Evolutionary conservation across 2,888 invertebrate genomes (phyloP), one percentile per base, ranked within the genome.

Genomic region (Entomobrya multifasciata): DNA sequence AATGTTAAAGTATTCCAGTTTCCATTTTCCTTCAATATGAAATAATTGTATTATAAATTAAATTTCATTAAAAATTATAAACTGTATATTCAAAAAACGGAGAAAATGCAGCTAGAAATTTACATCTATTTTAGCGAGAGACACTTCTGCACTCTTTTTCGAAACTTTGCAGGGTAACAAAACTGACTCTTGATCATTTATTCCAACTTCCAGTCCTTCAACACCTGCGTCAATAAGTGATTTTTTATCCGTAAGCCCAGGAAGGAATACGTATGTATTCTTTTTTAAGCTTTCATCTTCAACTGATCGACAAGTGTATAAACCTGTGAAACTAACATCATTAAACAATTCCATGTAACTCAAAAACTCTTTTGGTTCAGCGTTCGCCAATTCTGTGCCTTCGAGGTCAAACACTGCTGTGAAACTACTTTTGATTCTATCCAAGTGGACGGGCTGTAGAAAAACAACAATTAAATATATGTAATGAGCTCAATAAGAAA

Each of bases 131-230:
- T 27, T 74, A 1, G n/a, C 27, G 4, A 84, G 27, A 0, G 67
- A 36, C n/a, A 67, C 67, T 0, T n/a, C 27, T 17, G 49, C 70
- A 60, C 55, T 30, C 13, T 55, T 67, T 11, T 27, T 77, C 1
- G 84, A 52, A 13, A 25, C 30, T 78, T 70, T 65, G 41, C 84
- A 84, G 0, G 84, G 84, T 0, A 84, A 15, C 1, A 77, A 20
- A 4, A 84, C 47, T 13, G 55, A 65, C 11, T 65, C 77, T 10
- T 44, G 8, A 0, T 57, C 67, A 27, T 84, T 78, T 0, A 67
- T 0, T 13, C 77, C 84, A 27, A 84, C 70, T 22, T 49, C 47
- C 0, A 55, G n/a, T n/a, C n/a, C 8, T 13, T 84, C 27, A 5
- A 22, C 22, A 17, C 17, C 49, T 5, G 52, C 13, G 3, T 20